phyloP scores from a whole-genome alignment of 1,140 invertebrate genomes.

The Drosophila neocordata region DNA sequence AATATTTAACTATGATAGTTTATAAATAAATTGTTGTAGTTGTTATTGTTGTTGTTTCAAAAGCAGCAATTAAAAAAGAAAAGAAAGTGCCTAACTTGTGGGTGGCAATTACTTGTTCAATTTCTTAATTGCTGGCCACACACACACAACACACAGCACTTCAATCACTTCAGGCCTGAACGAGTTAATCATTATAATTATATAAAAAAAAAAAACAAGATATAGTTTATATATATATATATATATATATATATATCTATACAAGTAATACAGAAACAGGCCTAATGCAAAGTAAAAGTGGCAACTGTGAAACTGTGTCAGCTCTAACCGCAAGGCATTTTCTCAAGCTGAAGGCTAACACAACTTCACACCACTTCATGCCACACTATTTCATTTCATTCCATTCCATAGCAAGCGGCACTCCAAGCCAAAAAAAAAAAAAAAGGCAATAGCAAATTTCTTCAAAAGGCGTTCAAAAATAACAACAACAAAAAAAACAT shows the following conservation, averaged over 20 bases:
- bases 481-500: no score
- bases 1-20: background rate
- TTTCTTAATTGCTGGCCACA: slow-evolving; percentile 45
- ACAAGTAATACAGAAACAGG: slow-evolving; percentile 23
- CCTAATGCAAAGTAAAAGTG: slow-evolving; percentile 43
- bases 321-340: slow-evolving; percentile 44
- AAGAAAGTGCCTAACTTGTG: slow-evolving; percentile 36
- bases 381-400: background rate
- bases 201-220: slow-evolving; percentile 33
- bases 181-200: slow-evolving; percentile 35
- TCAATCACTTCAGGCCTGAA: slow-evolving; percentile 24
- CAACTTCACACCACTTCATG: background rate
- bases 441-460: slow-evolving; percentile 40
- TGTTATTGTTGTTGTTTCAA: no score
- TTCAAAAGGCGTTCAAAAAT: slow-evolving; percentile 21
- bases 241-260: slow-evolving; percentile 27
- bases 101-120: slow-evolving; percentile 44
- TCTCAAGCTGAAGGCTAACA: slow-evolving; percentile 39
- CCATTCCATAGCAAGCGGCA: no score
- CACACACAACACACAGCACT: slow-evolving; percentile 7
- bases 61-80: slow-evolving; percentile 20
- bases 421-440: no score
- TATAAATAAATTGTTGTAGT: background rate
- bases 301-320: slow-evolving; percentile 43
- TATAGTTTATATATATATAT: no score